Evolutionary conservation across 1,140 invertebrate species (phyloP).

Genomic region (Neuroterus valhalla): DNA sequence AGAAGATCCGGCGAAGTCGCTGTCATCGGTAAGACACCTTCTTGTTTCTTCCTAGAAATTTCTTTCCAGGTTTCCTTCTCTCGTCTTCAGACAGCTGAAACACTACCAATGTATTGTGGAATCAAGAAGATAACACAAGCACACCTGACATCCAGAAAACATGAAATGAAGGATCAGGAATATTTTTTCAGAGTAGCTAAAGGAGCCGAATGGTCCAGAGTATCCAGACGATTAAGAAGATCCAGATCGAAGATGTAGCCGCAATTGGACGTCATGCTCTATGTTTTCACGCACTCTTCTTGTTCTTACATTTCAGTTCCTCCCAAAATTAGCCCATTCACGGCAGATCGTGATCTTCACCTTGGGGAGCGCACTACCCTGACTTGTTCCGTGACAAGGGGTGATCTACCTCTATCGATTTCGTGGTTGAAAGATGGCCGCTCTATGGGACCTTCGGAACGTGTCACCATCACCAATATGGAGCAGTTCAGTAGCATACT

Average conservation of each 20-base stretch:
- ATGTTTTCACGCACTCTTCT: constrained; percentile 56
- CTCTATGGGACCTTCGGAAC: constrained; percentile 78
- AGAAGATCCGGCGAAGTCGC: constrained; percentile 83
- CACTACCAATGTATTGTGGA: not conserved
- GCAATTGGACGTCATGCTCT: constrained; percentile 45
- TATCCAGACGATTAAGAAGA: constrained; percentile 3
- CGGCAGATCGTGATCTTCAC: constrained; percentile 82
- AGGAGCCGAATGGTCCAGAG: not conserved
- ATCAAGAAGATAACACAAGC: not conserved
- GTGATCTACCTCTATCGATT: constrained; percentile 85
- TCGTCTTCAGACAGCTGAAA: not conserved
- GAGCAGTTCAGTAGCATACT: constrained; percentile 87
- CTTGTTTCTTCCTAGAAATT: constrained; percentile 32
- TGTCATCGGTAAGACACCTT: constrained; percentile 81
- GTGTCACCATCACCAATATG: constrained; percentile 82
- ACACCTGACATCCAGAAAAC: not conserved
- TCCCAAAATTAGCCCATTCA: constrained; percentile 87
- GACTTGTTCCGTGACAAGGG: constrained; percentile 86
- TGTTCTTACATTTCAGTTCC: constrained; percentile 81
- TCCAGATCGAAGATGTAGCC: constrained; percentile 43
- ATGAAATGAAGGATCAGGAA: too few species aligned
- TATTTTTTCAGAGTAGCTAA: too few species aligned
- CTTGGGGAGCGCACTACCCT: constrained; percentile 85
- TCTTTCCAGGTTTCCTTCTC: constrained; percentile 29
- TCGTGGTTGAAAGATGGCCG: constrained; percentile 86